Base-by-base conservation (phyloP, 2,113 vertebrate genomes). In the Halichoeres trimaculatus region DNA sequence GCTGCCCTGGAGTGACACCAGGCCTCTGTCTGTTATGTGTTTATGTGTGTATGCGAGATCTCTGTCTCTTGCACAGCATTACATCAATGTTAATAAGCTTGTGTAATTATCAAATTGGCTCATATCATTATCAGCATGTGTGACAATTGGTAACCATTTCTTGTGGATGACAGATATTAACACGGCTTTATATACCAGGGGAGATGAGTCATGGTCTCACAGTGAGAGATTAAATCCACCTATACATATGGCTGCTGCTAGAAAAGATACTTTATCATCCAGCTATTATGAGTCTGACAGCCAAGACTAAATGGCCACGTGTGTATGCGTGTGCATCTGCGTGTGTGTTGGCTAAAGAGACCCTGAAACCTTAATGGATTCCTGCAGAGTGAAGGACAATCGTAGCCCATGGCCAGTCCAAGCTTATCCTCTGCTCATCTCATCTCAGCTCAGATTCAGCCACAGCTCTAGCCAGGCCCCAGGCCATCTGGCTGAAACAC, bases 321-420 rank as follows among this genome's bases (percentile, higher is more conserved):
- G 80, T 58, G 70, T 54, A 20, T 78, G 50, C 55, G 59, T 69
- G 56, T 77, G 47, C 30, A 30, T 65, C 45, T 63, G 61, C 51
- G 54, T 80, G 72, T 85, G 61, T 57, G 62, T 66, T 85, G 77
- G 78, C 81, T 82, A 70, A 79, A 85, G 77, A 90, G 87, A 85
- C 84, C 81, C 88, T 88, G 86, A 91, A 86, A 88, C 73, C 84
- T 76, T 83, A 90, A 90, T 88, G 87, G 87, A 91, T 91, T 88
- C 89, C 87, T 89, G 78, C 81, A 78, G 87, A 88, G 87, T 86
- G 91, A 93, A 91, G 90, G 91, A 92, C 91, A 89, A 82, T 85
- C 62, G 59, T 91, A 85, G 89, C 91, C 90, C 81, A 81, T 83
- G 87, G 91, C 89, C 83, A 83, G 84, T 85, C 83, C 86, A 86